Evolutionary conservation across 2,113 vertebrate species (phyloP).

Genomic region (Falco punctatus): DNA sequence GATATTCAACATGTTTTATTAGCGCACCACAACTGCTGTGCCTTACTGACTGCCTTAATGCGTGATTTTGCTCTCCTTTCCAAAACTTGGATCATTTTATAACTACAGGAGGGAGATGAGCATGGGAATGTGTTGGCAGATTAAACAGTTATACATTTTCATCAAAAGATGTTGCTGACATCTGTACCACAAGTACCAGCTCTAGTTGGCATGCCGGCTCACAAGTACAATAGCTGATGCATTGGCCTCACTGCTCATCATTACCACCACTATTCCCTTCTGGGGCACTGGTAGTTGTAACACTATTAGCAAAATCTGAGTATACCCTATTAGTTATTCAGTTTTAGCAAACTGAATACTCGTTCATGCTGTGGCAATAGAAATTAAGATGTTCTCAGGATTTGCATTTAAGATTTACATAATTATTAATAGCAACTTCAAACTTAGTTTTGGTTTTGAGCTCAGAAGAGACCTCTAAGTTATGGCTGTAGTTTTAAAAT

Average conservation of each 20-base stretch:
- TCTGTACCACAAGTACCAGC: neutral
- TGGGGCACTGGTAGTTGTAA: neutral
- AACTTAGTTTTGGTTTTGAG: neutral
- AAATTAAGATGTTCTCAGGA: neutral
- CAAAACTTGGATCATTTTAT: conserved; percentile 2
- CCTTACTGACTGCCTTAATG: neutral
- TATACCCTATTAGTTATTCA: neutral
- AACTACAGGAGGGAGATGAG: neutral
- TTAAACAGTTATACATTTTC: neutral
- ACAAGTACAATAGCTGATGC: neutral
- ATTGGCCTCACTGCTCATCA: neutral
- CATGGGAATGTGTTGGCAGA: neutral
- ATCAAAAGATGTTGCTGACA: neutral
- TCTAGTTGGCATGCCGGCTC: neutral
- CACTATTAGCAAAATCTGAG: neutral
- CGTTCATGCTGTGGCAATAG: neutral
- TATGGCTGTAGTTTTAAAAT: neutral
- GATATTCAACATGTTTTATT: conserved; percentile 2
- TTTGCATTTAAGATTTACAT: neutral
- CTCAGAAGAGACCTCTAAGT: neutral
- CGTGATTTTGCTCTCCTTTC: neutral
- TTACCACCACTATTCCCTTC: neutral
- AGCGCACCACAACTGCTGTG: neutral
- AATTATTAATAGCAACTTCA: neutral
- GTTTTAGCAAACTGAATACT: neutral